A percentile compares a stretch with the other conserved stretches of the same genome.
Conservation (phyloP, 2,113 vertebrate species). For the Myotis lucifugus region DNA sequence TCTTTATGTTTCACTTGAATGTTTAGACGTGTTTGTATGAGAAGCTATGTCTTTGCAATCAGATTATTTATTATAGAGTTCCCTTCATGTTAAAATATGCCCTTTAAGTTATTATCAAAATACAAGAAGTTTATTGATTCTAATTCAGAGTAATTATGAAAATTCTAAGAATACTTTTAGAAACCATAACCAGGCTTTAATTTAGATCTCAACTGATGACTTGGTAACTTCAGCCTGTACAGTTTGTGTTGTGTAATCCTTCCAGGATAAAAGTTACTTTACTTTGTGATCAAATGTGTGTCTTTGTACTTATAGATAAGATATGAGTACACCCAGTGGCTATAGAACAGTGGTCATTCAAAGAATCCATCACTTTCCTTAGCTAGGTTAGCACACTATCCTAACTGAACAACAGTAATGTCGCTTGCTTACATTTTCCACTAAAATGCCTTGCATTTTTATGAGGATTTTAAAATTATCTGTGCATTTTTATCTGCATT, state of each 20-base stretch:
- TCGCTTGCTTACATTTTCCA: neutral
- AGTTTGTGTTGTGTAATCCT: neutral
- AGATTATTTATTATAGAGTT: conserved; percentile 29
- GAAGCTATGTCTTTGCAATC: conserved; percentile 21
- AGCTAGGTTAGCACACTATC: neutral
- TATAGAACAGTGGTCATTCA: neutral
- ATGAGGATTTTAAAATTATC: neutral
- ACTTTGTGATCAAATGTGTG: neutral
- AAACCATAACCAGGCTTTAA: neutral
- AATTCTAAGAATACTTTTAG: conserved; percentile 44
- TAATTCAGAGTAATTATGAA: conserved; percentile 30
- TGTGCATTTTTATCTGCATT: neutral
- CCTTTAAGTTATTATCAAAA: conserved; percentile 50
- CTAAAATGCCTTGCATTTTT: conserved; percentile 18
- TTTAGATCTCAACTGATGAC: conserved; percentile 28
- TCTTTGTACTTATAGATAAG: conserved; percentile 19
- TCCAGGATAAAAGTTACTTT: conserved; percentile 30
- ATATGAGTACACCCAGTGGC: neutral
- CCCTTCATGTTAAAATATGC: neutral
- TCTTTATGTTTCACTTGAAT: conserved; percentile 44
- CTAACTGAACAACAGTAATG: neutral
- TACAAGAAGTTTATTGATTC: conserved; percentile 29
- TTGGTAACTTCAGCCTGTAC: neutral
- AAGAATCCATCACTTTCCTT: neutral
- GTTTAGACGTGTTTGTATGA: conserved; percentile 15